phyloP scores from a whole-genome alignment of 2,797 vertebrate genomes.

The Nannoperca obscura region DNA sequence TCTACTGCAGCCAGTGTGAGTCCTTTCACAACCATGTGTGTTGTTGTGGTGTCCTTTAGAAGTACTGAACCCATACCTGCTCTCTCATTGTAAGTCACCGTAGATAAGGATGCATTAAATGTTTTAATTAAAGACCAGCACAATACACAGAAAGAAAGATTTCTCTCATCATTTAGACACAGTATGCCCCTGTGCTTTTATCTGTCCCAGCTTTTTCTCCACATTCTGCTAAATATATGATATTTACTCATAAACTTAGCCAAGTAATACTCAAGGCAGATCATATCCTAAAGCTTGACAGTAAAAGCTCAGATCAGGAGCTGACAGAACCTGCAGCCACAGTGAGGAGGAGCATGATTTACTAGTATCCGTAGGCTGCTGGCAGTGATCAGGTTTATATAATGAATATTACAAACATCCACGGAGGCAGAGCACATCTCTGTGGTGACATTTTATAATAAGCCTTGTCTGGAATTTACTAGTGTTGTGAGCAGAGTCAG shows the following conservation, averaged over 20 bases:
- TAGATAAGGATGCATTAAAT: slow-evolving; percentile 19
- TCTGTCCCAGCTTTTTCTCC: not conserved
- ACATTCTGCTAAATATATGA: slow-evolving; percentile 13
- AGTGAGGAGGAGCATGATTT: slow-evolving; percentile 58
- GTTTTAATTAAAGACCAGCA: slow-evolving; percentile 17
- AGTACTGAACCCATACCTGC: slow-evolving; percentile 14
- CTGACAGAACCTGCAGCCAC: slow-evolving; percentile 53
- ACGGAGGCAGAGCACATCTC: slow-evolving; percentile 52
- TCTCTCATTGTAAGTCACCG: slow-evolving; percentile 6
- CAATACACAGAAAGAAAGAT: not conserved
- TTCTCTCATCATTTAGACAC: not conserved
- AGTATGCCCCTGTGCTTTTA: not conserved
- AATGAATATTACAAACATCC: slow-evolving; percentile 76
- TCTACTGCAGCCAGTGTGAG: not conserved
- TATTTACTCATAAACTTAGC: slow-evolving; percentile 15
- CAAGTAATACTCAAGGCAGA: slow-evolving; percentile 22
- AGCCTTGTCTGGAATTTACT: slow-evolving; percentile 49
- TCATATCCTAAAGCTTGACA: slow-evolving; percentile 21
- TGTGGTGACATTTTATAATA: slow-evolving; percentile 64
- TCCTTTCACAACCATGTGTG: slow-evolving; percentile 18
- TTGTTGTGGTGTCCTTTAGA: slow-evolving; percentile 21
- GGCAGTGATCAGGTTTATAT: slow-evolving; percentile 71
- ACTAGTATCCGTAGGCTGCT: slow-evolving; percentile 60
- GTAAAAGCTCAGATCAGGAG: slow-evolving; percentile 45
- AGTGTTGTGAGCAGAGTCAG: slow-evolving; percentile 20